Percentiles rank a stretch among this genome's conserved stretches.
Conservation (phyloP, 2,113 vertebrate species). For the Dicrurus megarhynchus region DNA sequence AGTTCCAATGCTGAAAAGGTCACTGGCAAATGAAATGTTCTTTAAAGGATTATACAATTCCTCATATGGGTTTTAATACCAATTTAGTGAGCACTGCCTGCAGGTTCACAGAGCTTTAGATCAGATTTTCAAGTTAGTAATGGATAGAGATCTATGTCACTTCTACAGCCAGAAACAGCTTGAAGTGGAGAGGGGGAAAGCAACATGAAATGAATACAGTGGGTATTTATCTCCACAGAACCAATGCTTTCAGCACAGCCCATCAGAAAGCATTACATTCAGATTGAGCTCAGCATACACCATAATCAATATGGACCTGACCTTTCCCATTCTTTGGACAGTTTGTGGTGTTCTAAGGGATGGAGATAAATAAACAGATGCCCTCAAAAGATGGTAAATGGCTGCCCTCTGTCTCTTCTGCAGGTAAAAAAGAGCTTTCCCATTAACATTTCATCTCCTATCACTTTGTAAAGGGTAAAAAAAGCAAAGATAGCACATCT, state of each 20-base stretch:
- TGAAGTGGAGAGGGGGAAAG: neutral
- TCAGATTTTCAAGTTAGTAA: conserved; percentile 50
- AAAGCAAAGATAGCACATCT: neutral
- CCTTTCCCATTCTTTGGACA: neutral
- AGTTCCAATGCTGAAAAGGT: conserved; percentile 53
- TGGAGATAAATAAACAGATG: neutral
- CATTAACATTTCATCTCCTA: neutral
- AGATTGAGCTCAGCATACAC: neutral
- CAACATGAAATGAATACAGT: neutral
- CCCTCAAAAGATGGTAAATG: neutral
- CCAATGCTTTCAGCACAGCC: neutral
- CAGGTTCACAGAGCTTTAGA: conserved; percentile 50
- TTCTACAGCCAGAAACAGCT: conserved; percentile 5
- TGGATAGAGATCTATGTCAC: conserved; percentile 45
- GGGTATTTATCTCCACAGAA: neutral
- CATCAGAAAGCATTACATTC: neutral
- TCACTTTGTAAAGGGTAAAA: neutral
- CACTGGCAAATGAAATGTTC: conserved; percentile 60
- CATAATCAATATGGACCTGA: neutral
- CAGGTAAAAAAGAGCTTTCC: neutral
- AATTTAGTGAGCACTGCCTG: conserved; percentile 51
- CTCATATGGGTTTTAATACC: conserved; percentile 60
- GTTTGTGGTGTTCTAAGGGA: neutral
- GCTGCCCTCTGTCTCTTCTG: neutral
- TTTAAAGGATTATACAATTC: conserved; percentile 48